Base-by-base conservation (phyloP, 1,140 invertebrate genomes). In the Tribolium castaneum region DNA sequence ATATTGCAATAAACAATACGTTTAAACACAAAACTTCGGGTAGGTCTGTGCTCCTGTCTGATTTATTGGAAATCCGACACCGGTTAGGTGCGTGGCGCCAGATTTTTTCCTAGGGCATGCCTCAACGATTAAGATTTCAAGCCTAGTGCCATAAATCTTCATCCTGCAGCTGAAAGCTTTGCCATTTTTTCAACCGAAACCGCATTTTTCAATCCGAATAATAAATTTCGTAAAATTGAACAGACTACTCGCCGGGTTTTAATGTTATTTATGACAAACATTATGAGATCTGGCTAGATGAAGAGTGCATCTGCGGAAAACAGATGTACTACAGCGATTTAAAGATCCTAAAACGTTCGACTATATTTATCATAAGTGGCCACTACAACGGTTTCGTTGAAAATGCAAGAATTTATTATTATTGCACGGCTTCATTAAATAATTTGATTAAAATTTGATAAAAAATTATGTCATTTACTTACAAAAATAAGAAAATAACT, bases 61-160 rank as follows among this genome's bases (percentile, higher is more conserved):
- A 66, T 66, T 66, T 66, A 66, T 76, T 70, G 34, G 75, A 76
- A 76, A 76, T 51, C 70, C 22, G 59, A 76, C 49, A 70, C 75
- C 39, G 14, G 59, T 70, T 30, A 50, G 59, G 59, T 76, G 49
- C 14, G 75, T 76, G 75, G 75, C 75, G 75, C 75, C 75, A 62
- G 22, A 51, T 76, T 76, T 70, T 76, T 76, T 25, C 54, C 35
- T 66, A 6, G 59, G 59, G 25, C 25, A 22, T n/a, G 16, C 6
- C 59, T 35, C 6, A 12, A 30, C 39, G 59, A 66, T 66, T 66
- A 66, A 66, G 19, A 66, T 13, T 35, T 35, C n/a, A 35, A 66
- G 59, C n/a, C 25, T 14, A 35, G 25, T 13, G 22, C 45, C 59
- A 13, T 66, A 66, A 66, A 66, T 66, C 59, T 66, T 35, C 9